phyloP scores from a whole-genome alignment of 2,797 vertebrate genomes.

The Perodicticus potto region DNA sequence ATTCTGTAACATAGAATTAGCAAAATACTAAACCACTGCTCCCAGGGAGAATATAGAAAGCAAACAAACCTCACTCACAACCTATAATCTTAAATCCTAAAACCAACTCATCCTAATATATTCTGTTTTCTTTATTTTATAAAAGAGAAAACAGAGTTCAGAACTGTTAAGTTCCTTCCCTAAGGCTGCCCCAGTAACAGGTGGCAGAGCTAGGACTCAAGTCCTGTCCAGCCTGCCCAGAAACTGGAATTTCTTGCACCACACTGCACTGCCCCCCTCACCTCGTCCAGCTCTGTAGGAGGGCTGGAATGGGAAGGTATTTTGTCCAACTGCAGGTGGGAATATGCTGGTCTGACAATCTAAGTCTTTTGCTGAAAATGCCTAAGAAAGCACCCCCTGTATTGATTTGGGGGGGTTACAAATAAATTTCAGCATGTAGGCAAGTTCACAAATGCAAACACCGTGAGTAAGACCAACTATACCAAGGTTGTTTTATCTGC shows the following conservation, averaged over 20 bases:
- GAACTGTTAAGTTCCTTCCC: background rate
- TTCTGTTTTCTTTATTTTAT: background rate
- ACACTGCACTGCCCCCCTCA: background rate
- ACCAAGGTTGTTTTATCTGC: constrained; percentile 4
- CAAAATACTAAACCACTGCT: background rate
- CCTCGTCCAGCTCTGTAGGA: background rate
- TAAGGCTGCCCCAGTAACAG: background rate
- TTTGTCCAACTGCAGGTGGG: background rate
- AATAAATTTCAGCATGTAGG: background rate
- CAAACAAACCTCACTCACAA: too few species aligned
- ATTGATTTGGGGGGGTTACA: background rate
- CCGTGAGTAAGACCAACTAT: background rate
- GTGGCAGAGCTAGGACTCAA: background rate
- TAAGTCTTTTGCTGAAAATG: background rate
- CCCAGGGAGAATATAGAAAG: background rate
- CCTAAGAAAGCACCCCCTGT: background rate
- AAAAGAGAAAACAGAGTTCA: background rate
- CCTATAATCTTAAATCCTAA: background rate
- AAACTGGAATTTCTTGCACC: background rate
- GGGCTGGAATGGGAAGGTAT: background rate
- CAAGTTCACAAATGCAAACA: background rate
- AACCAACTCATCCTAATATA: background rate
- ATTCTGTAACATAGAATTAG: background rate
- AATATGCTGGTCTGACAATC: background rate
- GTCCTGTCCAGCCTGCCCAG: too few species aligned